Percentiles rank a stretch among this genome's conserved stretches.
These are phyloP conservation scores for Sarcophaga peregrina DNA, from an alignment of 1,140 invertebrate species.

Conservation along the genomic window DNA sequence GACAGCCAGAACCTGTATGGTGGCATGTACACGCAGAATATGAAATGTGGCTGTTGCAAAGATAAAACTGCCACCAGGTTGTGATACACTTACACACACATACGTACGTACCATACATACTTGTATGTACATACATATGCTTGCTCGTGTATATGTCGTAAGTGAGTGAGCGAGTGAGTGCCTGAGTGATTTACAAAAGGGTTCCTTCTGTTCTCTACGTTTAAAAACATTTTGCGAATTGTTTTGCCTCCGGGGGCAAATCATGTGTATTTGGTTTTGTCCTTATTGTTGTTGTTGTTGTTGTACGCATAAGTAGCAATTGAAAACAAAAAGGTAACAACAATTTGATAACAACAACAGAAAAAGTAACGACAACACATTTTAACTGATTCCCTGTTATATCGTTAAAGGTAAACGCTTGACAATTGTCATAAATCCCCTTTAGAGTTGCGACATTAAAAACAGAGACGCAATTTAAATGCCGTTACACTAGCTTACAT, in stretches of 20 bases:
- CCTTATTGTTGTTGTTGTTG: neutral
- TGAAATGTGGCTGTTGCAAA: constrained; percentile 19
- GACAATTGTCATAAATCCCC: constrained; percentile 40
- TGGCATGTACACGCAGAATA: constrained; percentile 10
- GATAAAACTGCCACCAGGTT: neutral
- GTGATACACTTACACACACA: neutral
- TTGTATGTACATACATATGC: neutral
- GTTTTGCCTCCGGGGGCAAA: constrained; percentile 1
- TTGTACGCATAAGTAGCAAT: constrained; percentile 1
- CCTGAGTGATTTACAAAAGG: neutral
- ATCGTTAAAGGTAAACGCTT: constrained; percentile 36
- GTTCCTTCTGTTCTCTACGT: constrained; percentile 2
- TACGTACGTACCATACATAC: no score
- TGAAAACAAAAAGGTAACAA: neutral
- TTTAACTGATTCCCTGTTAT: constrained; percentile 34
- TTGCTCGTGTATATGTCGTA: neutral
- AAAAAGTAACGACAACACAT: neutral
- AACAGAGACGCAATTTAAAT: constrained; percentile 11
- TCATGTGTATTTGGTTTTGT: no score
- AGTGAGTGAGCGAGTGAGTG: no score
- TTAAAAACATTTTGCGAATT: constrained; percentile 1
- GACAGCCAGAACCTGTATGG: neutral
- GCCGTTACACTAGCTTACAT: neutral
- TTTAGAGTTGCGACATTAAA: constrained; percentile 36
- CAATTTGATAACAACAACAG: neutral